Conservation (phyloP, 2,888 invertebrate species). For the Epiperipatus broadwayi region DNA sequence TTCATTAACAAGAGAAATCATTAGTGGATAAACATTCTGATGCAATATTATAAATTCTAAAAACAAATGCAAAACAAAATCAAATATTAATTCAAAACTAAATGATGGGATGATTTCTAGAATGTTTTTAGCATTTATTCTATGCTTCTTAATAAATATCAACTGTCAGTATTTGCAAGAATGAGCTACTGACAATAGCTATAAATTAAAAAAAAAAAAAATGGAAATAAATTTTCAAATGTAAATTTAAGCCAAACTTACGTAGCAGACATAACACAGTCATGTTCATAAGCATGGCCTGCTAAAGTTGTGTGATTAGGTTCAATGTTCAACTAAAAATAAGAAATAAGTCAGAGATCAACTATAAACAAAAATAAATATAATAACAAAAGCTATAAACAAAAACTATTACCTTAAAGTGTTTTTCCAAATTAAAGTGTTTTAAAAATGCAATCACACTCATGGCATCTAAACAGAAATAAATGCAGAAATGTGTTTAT, state of each 20-base stretch:
- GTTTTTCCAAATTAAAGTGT: conserved; percentile 39
- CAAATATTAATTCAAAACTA: no score
- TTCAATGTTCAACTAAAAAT: conserved; percentile 35
- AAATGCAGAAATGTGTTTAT: not conserved
- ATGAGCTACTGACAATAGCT: no score
- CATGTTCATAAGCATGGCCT: conserved; percentile 32
- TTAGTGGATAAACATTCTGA: no score
- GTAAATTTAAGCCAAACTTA: conserved; percentile 29
- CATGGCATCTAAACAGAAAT: conserved; percentile 35
- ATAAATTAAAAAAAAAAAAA: no score
- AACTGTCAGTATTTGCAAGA: no score
- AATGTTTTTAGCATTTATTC: no score
- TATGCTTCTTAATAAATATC: no score
- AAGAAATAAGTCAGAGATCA: not conserved
- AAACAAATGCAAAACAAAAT: no score
- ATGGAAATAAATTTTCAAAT: no score
- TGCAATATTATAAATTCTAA: no score
- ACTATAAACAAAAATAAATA: not conserved
- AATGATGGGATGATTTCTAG: no score
- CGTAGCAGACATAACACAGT: conserved; percentile 41
- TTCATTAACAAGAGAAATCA: no score
- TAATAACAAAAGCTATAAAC: conserved; percentile 1
- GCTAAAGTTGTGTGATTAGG: conserved; percentile 38
- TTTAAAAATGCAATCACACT: conserved; percentile 43
- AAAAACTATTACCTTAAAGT: conserved; percentile 34